These are phyloP conservation scores for Entomobrya proxima DNA, from an alignment of 2,888 invertebrate species.

Conservation along the genomic window DNA sequence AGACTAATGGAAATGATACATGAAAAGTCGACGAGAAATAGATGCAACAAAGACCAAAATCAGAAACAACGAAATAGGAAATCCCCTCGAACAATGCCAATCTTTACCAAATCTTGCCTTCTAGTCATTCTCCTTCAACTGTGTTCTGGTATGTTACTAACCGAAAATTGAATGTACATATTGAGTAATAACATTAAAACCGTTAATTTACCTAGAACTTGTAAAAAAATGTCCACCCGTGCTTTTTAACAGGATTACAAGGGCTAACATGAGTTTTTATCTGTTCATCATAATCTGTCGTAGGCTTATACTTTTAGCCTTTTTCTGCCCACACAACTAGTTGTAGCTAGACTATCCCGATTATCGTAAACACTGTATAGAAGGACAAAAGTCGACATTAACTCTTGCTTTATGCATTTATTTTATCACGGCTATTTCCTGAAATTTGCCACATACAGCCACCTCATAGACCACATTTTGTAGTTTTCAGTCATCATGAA, in stretches of 20 bases:
- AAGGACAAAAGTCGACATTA: not conserved
- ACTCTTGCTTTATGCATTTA: not conserved
- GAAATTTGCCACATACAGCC: not conserved
- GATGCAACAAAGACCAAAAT: not conserved
- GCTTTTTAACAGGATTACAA: too few relatives aligned
- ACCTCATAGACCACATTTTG: too few relatives aligned
- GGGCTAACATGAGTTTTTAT: too few relatives aligned
- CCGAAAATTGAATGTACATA: not conserved
- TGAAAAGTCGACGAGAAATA: not conserved
- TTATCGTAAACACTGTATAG: not conserved
- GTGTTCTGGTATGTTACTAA: slow-evolving; percentile 73
- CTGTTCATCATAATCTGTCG: too few relatives aligned
- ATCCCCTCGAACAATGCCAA: slow-evolving; percentile 59
- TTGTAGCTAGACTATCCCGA: too few relatives aligned
- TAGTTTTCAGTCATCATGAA: too few relatives aligned
- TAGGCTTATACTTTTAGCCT: too few relatives aligned
- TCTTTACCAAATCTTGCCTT: slow-evolving; percentile 67
- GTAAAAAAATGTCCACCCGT: not conserved
- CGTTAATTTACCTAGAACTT: slow-evolving; percentile 22
- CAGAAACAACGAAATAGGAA: slow-evolving; percentile 21
- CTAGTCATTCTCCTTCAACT: slow-evolving; percentile 74
- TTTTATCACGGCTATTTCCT: not conserved
- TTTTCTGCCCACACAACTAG: too few relatives aligned
- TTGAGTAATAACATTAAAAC: slow-evolving; percentile 9
- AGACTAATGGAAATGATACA: not conserved